Conservation (phyloP, 2,888 invertebrate genomes). For the Myathropa florea region DNA sequence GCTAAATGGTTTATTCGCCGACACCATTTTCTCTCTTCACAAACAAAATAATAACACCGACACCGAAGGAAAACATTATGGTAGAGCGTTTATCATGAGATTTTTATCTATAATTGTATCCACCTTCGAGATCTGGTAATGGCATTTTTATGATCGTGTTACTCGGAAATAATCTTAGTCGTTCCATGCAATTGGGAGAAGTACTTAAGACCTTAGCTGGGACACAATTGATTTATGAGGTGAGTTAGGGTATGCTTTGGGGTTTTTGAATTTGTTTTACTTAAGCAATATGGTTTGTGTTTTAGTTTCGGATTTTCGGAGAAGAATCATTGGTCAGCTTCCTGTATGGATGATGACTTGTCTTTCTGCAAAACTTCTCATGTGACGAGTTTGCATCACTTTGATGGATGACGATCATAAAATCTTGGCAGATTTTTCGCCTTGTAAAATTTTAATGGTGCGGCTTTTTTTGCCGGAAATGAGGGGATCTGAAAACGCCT, state of each 20-base stretch:
- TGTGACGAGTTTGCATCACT: background rate
- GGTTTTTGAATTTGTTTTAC: background rate
- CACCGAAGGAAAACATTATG: background rate
- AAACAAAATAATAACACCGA: background rate
- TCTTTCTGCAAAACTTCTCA: background rate
- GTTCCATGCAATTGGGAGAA: constrained; percentile 15
- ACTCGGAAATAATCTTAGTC: constrained; percentile 32
- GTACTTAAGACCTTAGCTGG: background rate
- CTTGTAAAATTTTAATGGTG: no score
- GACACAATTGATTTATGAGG: constrained; percentile 36
- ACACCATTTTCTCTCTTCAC: background rate
- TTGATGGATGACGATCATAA: background rate
- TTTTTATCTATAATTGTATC: constrained; percentile 47
- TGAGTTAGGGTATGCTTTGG: background rate
- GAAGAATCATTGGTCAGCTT: background rate
- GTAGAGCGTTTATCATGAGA: constrained; percentile 45
- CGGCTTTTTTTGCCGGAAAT: background rate
- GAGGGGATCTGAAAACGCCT: background rate
- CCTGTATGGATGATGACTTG: background rate
- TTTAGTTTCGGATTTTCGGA: background rate
- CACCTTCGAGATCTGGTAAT: constrained; percentile 59
- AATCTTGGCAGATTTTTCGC: background rate
- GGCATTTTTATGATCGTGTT: constrained; percentile 61
- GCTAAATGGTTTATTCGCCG: constrained; percentile 14
- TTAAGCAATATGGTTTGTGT: background rate